Evolutionary conservation across 2,113 vertebrate genomes (phyloP).

Genomic region (Microtus ochrogaster): DNA sequence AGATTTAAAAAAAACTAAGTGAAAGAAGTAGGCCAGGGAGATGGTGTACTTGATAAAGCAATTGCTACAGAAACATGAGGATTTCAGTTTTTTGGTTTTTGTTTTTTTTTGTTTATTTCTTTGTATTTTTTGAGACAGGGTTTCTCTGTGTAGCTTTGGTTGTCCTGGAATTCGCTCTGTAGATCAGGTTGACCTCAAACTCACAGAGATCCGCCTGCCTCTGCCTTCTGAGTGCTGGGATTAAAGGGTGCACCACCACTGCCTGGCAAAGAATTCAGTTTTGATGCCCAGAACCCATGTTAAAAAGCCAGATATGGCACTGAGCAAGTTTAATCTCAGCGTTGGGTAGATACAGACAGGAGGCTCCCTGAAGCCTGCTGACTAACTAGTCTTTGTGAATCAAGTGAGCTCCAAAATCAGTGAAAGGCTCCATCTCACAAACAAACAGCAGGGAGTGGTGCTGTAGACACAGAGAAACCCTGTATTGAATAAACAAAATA

Average conservation of each 20-base stretch:
- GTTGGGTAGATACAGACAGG: neutral
- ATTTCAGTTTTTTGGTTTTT: neutral
- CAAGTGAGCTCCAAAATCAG: neutral
- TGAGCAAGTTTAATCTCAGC: neutral
- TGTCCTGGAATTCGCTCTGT: too few species aligned
- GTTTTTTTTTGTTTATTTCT: too few species aligned
- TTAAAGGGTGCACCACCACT: too few species aligned
- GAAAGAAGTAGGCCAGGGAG: neutral
- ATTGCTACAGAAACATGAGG: neutral
- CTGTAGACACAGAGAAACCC: too few species aligned
- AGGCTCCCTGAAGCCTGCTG: neutral
- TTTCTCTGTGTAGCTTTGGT: too few species aligned
- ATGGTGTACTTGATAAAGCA: neutral
- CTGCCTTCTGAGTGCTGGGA: too few species aligned
- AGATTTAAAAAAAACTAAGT: neutral
- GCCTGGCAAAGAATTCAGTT: neutral
- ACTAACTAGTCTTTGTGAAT: neutral
- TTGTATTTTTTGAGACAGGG: too few species aligned
- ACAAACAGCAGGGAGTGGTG: too few species aligned
- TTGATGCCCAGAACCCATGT: neutral
- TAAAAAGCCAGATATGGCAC: neutral
- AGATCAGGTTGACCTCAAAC: too few species aligned
- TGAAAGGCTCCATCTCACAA: neutral
- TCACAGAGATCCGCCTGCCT: too few species aligned
- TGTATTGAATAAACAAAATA: too few species aligned